Percentiles rank a stretch among this genome's conserved stretches.
Conservation (phyloP, 2,797 vertebrate species). For the Gallinago solitaria region DNA sequence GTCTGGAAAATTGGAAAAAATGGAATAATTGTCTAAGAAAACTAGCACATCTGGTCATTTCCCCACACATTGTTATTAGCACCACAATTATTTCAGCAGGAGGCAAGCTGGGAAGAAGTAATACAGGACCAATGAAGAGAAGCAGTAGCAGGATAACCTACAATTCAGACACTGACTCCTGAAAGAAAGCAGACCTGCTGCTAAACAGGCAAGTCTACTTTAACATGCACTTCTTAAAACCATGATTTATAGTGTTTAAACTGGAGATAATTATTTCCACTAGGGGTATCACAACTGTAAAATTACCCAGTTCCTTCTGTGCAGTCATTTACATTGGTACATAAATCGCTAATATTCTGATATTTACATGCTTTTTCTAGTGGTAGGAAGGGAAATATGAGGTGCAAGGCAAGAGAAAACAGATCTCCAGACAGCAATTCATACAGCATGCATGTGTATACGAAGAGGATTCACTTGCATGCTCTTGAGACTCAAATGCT, state of each 20-base stretch:
- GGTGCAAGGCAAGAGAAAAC: not conserved
- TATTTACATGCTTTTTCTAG: not conserved
- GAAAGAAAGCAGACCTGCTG: constrained; percentile 28
- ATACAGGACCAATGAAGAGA: constrained; percentile 30
- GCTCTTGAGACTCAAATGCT: not conserved
- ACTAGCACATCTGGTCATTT: constrained; percentile 59
- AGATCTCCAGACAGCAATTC: not conserved
- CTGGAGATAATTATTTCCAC: constrained; percentile 36
- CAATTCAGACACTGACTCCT: not conserved
- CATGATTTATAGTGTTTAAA: constrained; percentile 49
- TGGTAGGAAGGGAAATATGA: not conserved
- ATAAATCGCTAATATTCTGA: not conserved
- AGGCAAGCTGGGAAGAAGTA: constrained; percentile 51
- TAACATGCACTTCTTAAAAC: constrained; percentile 13
- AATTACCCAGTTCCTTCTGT: not conserved
- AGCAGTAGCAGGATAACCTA: constrained; percentile 46
- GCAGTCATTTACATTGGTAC: not conserved
- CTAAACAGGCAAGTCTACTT: constrained; percentile 1
- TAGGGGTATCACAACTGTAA: constrained; percentile 5
- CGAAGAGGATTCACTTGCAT: not conserved
- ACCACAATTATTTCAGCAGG: constrained; percentile 66
- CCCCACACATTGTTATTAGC: constrained; percentile 59
- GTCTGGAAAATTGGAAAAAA: constrained; percentile 60
- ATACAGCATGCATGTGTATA: not conserved
- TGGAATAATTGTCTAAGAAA: constrained; percentile 59